Conservation (phyloP, 1,140 invertebrate species). For the Solen grandis region DNA sequence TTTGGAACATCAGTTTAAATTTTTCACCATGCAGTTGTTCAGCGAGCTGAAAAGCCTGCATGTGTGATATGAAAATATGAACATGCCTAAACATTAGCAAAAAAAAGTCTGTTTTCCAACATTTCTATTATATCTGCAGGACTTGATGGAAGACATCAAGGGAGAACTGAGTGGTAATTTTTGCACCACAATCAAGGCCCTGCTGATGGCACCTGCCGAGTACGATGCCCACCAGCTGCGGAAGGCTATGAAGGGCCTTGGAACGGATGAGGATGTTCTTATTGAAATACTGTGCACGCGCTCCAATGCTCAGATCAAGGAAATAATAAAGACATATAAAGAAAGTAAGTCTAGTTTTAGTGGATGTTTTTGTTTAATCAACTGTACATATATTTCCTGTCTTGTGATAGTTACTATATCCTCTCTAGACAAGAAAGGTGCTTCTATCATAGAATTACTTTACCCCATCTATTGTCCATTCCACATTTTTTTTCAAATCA, state of each 20-base stretch:
- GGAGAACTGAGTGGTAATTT: slow-evolving; percentile 80
- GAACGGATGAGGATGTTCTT: slow-evolving; percentile 89
- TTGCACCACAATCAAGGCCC: slow-evolving; percentile 69
- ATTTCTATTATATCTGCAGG: slow-evolving; percentile 55
- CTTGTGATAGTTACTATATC: too few relatives aligned
- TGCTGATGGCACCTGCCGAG: slow-evolving; percentile 77
- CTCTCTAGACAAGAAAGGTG: too few relatives aligned
- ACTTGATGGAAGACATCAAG: slow-evolving; percentile 78
- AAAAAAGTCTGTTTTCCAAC: too few relatives aligned
- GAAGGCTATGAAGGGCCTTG: slow-evolving; percentile 81
- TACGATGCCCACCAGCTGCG: slow-evolving; percentile 79
- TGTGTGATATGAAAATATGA: too few relatives aligned
- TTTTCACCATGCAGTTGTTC: too few relatives aligned
- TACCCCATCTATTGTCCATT: too few relatives aligned
- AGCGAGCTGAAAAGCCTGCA: too few relatives aligned
- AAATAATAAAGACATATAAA: slow-evolving; percentile 90
- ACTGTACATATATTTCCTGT: too few relatives aligned
- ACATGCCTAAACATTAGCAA: too few relatives aligned
- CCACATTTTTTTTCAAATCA: too few relatives aligned
- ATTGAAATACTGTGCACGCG: slow-evolving; percentile 95
- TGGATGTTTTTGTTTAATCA: not conserved
- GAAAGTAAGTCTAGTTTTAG: slow-evolving; percentile 84
- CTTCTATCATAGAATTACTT: too few relatives aligned
- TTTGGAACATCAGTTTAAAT: too few relatives aligned
- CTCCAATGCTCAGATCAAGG: slow-evolving; percentile 91